Percentiles rank a stretch among this genome's conserved stretches.
These are phyloP conservation scores for Mormyrus proboscirostris DNA, from an alignment of 2,797 vertebrate species.

Conservation along the genomic window DNA sequence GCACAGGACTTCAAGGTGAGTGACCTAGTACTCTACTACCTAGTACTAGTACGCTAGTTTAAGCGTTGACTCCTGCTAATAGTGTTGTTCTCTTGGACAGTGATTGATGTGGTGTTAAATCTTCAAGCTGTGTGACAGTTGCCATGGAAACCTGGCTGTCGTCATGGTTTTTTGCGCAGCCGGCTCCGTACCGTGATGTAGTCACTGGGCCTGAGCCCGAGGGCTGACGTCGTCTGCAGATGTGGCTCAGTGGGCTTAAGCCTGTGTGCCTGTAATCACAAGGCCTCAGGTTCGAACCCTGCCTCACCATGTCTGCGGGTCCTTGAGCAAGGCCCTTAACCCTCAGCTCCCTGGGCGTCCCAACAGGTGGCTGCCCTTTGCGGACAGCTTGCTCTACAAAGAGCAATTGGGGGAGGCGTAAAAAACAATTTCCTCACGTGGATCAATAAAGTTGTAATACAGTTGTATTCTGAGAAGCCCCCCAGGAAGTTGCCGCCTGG, in stretches of 20 bases:
- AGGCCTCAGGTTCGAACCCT: too few species aligned
- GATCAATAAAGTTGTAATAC: too few species aligned
- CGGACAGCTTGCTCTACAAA: too few species aligned
- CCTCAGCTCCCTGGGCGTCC: too few species aligned
- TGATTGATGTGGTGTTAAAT: constrained; percentile 89
- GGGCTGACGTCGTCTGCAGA: constrained; percentile 78
- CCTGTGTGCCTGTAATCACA: too few species aligned
- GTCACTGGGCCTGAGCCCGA: constrained; percentile 75
- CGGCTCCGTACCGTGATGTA: constrained; percentile 11
- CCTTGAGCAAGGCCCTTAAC: too few species aligned
- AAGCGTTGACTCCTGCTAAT: constrained; percentile 76
- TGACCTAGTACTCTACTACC: constrained; percentile 62
- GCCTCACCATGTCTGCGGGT: too few species aligned
- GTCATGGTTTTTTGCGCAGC: constrained; percentile 87
- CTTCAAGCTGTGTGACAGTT: constrained; percentile 74
- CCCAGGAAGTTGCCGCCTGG: constrained; percentile 77
- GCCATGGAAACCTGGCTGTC: constrained; percentile 82
- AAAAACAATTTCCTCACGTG: too few species aligned
- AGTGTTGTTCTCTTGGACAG: constrained; percentile 84
- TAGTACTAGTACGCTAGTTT: constrained; percentile 47
- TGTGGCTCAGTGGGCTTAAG: constrained; percentile 34
- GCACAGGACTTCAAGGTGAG: constrained; percentile 92
- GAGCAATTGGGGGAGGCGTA: too few species aligned
- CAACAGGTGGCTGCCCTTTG: too few species aligned
- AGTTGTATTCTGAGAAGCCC: constrained; percentile 76